Percentiles rank a stretch among this genome's conserved stretches.
Conservation (phyloP, 2,113 vertebrate species). For the Anthoscopus minutus region DNA sequence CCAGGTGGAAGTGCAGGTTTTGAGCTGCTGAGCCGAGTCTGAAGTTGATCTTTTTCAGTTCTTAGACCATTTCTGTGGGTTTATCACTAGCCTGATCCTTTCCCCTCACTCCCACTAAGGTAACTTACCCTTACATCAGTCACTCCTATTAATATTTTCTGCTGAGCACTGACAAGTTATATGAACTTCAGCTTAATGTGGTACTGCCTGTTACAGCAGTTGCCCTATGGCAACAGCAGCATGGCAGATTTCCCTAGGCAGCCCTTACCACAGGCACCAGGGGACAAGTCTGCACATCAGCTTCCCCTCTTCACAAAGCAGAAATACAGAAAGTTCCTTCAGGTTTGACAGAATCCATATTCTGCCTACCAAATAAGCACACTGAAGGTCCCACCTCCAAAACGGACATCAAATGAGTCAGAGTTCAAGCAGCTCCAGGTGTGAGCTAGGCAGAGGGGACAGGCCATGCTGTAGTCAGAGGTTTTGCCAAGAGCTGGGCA, state of each 20-base stretch:
- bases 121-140: not conserved
- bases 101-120: rapidly evolving
- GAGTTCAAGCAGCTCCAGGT: not conserved
- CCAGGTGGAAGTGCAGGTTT: not conserved
- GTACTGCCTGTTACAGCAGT: not conserved
- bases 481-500: not conserved
- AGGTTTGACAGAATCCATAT: not conserved
- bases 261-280: no score
- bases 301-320: not conserved
- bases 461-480: not conserved
- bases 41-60: not conserved
- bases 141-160: not conserved
- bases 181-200: not conserved
- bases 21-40: not conserved
- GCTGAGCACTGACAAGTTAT: not conserved
- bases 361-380: rapidly evolving
- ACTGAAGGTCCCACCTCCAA: not conserved
- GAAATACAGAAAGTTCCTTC: not conserved
- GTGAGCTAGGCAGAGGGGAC: not conserved
- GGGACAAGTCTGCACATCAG: not conserved
- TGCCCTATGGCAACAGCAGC: not conserved
- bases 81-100: not conserved
- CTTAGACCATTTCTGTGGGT: not conserved
- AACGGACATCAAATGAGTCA: not conserved
- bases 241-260: not conserved